Conservation (phyloP, 2,113 vertebrate species). For the Dicrurus megarhynchus region DNA sequence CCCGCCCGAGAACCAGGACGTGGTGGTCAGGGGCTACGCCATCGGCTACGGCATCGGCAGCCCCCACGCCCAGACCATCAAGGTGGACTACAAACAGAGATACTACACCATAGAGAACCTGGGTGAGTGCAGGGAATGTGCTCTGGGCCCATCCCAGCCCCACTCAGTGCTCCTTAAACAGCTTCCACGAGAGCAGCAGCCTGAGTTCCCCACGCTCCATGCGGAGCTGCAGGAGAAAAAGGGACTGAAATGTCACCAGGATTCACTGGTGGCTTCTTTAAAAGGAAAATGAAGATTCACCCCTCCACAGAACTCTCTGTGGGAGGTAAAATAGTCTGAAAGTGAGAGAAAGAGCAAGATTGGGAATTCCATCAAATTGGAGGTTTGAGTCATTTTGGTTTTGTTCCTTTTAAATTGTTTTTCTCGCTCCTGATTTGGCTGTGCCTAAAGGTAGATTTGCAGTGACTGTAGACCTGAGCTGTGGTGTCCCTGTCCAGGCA, state of each 20-base stretch:
- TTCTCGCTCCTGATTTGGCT: background rate
- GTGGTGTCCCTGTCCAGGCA: background rate
- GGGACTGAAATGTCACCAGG: background rate
- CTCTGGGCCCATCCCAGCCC: background rate
- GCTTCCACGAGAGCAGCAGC: background rate
- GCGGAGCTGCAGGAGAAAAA: background rate
- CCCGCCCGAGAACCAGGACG: constrained; percentile 95
- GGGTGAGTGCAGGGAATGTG: constrained; percentile 66
- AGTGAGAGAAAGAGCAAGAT: background rate
- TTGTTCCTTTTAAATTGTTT: background rate
- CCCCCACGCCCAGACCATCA: constrained; percentile 94
- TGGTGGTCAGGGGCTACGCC: constrained; percentile 92
- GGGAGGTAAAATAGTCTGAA: background rate
- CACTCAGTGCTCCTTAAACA: background rate
- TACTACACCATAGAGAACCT: constrained; percentile 97
- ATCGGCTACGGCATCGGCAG: constrained; percentile 96
- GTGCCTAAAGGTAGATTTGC: background rate
- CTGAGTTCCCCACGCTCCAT: rapidly evolving
- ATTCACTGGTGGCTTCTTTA: background rate
- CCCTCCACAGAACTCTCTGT: background rate
- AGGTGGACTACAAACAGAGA: constrained; percentile 96
- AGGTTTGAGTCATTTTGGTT: background rate
- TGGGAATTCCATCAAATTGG: background rate
- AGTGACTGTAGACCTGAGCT: background rate
- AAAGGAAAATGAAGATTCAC: background rate